Percentiles rank a stretch among this genome's conserved stretches.
Conservation (phyloP, 2,888 invertebrate species). For the Melipona bicolor region DNA sequence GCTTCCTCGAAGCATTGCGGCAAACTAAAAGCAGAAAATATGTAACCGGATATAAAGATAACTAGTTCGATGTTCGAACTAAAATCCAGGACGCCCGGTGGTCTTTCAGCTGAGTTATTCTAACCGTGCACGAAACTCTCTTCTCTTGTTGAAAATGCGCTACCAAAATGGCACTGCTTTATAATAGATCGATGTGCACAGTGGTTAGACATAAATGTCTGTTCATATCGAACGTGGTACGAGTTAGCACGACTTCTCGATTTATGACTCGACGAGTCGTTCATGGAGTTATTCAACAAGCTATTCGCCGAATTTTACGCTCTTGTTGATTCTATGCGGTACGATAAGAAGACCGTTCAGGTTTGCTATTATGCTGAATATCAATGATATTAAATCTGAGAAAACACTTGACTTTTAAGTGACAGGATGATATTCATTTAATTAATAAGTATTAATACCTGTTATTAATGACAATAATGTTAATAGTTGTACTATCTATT, state of each 20-base stretch:
- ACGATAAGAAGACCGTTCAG: not conserved
- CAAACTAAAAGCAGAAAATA: not conserved
- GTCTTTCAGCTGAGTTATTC: not conserved
- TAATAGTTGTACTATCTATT: too few relatives aligned
- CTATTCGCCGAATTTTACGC: not conserved
- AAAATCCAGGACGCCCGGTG: not conserved
- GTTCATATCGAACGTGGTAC: not conserved
- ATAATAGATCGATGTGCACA: not conserved
- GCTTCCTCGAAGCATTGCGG: not conserved
- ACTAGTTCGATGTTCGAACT: not conserved
- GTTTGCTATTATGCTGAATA: not conserved
- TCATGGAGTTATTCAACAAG: too few relatives aligned
- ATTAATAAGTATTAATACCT: too few relatives aligned
- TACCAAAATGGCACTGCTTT: not conserved
- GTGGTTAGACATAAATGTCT: not conserved
- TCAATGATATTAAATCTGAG: too few relatives aligned
- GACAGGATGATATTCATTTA: too few relatives aligned
- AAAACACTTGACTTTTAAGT: too few relatives aligned
- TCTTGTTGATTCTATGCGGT: not conserved
- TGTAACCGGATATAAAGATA: conserved; percentile 1
- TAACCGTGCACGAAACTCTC: not conserved
- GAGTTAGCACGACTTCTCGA: not conserved
- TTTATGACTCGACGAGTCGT: not conserved
- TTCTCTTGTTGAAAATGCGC: not conserved
- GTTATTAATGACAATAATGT: too few relatives aligned